phyloP scores from a whole-genome alignment of 2,888 invertebrate species.

The Parnassius mnemosyne region DNA sequence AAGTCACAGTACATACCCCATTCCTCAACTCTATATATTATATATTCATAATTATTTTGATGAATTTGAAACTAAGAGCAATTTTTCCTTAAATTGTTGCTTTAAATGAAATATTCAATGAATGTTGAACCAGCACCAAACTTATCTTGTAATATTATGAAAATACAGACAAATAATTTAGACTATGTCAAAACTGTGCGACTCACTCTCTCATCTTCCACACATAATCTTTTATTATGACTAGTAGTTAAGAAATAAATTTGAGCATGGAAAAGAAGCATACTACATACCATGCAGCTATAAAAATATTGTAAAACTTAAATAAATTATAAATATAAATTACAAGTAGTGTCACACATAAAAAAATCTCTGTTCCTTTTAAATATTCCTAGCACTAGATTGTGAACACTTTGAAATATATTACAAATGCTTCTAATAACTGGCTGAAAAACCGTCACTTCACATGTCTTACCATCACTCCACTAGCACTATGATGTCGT shows the following conservation, averaged over 20 bases:
- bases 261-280: conserved; percentile 79
- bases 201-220: conserved; percentile 49
- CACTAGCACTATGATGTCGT: conserved; percentile 42
- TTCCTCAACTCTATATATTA: conserved; percentile 39
- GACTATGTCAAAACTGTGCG: conserved; percentile 53
- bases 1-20: conserved; percentile 55
- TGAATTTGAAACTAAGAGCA: conserved; percentile 52
- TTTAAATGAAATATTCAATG: conserved; percentile 47
- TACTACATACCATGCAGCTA: conserved; percentile 75
- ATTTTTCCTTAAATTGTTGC: conserved; percentile 52
- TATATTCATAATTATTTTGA: conserved; percentile 56
- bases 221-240: conserved; percentile 73
- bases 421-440: conserved; percentile 34
- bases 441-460: conserved; percentile 32
- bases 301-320: conserved; percentile 69
- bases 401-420: conserved; percentile 44
- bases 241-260: conserved; percentile 76
- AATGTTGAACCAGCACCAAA: conserved; percentile 59
- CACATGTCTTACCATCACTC: conserved; percentile 37
- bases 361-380: conserved; percentile 38
- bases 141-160: conserved; percentile 38
- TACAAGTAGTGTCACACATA: conserved; percentile 63
- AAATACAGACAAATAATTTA: conserved; percentile 58
- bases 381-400: conserved; percentile 42
- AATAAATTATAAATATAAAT: conserved; percentile 71